Conservation (phyloP, 2,113 vertebrate genomes). For the Craseonycteris thonglongyai region DNA sequence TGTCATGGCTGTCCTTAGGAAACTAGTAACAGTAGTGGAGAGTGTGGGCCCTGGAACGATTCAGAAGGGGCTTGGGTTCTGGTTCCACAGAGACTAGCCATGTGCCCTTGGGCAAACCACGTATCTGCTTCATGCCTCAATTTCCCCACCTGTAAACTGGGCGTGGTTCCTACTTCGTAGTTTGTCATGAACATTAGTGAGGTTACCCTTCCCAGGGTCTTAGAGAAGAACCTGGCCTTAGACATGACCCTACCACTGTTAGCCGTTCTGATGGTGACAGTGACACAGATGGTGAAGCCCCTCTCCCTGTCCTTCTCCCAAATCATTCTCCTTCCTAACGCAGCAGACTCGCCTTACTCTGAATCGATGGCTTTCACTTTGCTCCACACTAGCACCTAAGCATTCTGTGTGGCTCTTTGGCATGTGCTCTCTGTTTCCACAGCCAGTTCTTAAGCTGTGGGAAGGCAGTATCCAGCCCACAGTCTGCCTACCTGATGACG, state of each 20-base stretch:
- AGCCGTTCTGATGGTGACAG: background rate
- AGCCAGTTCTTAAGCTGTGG: background rate
- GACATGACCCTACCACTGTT: background rate
- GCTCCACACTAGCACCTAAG: background rate
- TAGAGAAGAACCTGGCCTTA: background rate
- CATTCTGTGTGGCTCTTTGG: background rate
- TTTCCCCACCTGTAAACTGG: background rate
- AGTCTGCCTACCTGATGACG: background rate
- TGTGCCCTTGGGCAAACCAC: background rate
- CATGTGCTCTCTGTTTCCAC: background rate
- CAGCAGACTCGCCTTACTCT: background rate
- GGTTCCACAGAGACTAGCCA: background rate
- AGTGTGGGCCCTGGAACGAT: background rate
- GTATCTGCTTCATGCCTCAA: background rate
- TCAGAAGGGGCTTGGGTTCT: background rate
- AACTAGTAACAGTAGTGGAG: background rate
- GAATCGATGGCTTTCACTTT: background rate
- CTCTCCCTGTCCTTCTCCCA: accelerated
- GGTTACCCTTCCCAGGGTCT: background rate
- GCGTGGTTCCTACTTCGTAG: background rate
- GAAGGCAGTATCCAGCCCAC: background rate
- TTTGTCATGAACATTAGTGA: background rate
- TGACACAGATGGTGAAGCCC: background rate
- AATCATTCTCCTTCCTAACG: background rate
- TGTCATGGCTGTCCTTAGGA: background rate